A percentile compares a stretch with the other conserved stretches of the same genome.
phyloP scores from a whole-genome alignment of 2,113 vertebrate species.

The Neodon shergylaensis region DNA sequence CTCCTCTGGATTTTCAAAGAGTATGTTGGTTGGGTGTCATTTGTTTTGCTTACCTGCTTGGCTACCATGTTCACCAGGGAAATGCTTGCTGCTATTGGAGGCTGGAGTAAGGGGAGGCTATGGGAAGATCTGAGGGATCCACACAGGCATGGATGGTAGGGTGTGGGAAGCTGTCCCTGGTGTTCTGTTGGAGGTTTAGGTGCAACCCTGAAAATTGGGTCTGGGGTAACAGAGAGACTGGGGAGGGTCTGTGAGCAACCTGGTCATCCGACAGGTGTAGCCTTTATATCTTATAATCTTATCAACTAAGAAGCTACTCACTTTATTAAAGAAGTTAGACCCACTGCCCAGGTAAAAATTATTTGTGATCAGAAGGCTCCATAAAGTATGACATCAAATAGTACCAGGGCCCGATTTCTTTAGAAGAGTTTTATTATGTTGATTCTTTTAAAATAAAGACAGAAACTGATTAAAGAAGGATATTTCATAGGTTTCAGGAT shows the following conservation, averaged over 20 bases:
- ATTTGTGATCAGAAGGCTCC: background rate
- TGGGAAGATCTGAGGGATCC: background rate
- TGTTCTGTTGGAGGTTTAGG: background rate
- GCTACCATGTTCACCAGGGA: background rate
- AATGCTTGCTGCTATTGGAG: background rate
- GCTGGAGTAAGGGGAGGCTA: background rate
- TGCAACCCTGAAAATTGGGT: background rate
- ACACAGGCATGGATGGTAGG: background rate
- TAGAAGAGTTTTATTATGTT: background rate
- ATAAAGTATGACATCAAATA: background rate
- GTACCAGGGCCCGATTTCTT: background rate
- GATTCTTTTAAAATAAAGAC: constrained; percentile 35
- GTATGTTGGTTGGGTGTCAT: background rate
- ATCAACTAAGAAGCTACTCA: background rate
- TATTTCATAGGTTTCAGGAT: constrained; percentile 12
- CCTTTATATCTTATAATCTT: background rate
- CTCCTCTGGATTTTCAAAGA: background rate
- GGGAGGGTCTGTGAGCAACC: background rate
- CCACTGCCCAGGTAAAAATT: constrained; percentile 14
- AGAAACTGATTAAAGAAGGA: background rate
- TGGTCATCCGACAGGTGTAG: background rate
- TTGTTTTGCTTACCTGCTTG: background rate
- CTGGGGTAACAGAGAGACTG: background rate
- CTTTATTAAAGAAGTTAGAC: background rate
- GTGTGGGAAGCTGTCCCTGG: background rate